Evolutionary conservation across 2,113 vertebrate species (phyloP).

Genomic region (Corynorhinus townsendii): DNA sequence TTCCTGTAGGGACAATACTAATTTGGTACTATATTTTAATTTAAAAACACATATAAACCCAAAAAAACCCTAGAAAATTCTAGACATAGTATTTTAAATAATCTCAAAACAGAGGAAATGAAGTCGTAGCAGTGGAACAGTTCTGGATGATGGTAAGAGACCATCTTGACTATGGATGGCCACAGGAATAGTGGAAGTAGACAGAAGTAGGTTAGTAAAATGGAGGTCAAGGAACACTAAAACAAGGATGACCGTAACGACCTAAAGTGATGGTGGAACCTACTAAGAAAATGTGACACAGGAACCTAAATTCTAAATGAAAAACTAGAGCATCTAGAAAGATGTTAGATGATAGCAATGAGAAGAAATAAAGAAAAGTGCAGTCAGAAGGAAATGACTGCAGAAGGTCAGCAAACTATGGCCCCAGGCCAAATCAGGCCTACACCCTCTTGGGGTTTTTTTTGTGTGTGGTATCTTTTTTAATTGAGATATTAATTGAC

Average conservation of each 20-base stretch:
- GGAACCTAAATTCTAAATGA: neutral
- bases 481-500: neutral
- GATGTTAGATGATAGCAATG: neutral
- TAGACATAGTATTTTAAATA: neutral
- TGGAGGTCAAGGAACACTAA: neutral
- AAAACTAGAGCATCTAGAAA: neutral
- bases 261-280: neutral
- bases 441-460: neutral
- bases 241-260: neutral
- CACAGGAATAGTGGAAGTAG: neutral
- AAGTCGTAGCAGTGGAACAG: neutral
- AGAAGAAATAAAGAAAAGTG: neutral
- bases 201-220: neutral
- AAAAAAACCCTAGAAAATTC: conserved; percentile 4
- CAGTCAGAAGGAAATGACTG: neutral
- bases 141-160: neutral
- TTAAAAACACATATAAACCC: neutral
- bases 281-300: neutral
- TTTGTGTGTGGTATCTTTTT: neutral
- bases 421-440: neutral
- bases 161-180: neutral
- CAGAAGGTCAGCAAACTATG: neutral
- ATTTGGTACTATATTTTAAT: neutral
- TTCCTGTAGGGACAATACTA: neutral
- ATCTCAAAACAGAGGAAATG: neutral